These are phyloP conservation scores for Danionella cerebrum DNA, from an alignment of 2,113 vertebrate species.

Conservation along the genomic window DNA sequence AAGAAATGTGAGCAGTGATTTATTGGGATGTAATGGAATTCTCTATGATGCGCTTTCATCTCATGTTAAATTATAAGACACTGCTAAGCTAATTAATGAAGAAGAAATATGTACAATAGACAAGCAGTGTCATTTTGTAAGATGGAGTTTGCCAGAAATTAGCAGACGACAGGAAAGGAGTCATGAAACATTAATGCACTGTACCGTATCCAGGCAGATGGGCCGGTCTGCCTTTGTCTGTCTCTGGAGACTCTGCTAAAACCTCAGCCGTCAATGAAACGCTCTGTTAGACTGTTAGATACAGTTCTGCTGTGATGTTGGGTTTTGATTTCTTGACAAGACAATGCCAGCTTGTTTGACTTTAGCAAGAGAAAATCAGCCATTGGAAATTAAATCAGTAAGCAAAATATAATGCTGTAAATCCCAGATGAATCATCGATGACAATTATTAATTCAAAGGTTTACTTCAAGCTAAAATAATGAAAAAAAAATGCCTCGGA, in stretches of 20 bases:
- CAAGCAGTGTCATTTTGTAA: constrained; percentile 4
- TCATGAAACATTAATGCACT: constrained; percentile 54
- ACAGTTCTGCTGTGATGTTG: neutral
- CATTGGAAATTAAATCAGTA: neutral
- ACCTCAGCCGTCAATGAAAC: neutral
- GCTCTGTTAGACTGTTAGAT: neutral
- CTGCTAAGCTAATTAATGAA: constrained; percentile 13
- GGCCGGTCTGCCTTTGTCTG: neutral
- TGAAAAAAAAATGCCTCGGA: too few species aligned
- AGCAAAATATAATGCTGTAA: neutral
- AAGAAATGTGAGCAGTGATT: neutral
- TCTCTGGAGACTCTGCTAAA: constrained; percentile 16
- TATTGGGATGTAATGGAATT: constrained; percentile 19
- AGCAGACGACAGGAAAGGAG: constrained; percentile 43
- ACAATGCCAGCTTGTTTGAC: neutral
- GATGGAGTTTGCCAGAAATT: constrained; percentile 24
- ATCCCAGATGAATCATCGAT: neutral
- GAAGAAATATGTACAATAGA: neutral
- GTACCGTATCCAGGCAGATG: constrained; percentile 17
- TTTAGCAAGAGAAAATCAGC: neutral
- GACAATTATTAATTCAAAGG: too few species aligned
- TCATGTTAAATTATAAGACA: constrained; percentile 10
- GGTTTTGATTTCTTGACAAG: neutral
- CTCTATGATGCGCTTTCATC: constrained; percentile 4
- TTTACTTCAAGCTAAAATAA: too few species aligned